Percentiles rank a stretch among this genome's conserved stretches.
Conservation (phyloP, 2,888 invertebrate species). For the Dasypolia templi region DNA sequence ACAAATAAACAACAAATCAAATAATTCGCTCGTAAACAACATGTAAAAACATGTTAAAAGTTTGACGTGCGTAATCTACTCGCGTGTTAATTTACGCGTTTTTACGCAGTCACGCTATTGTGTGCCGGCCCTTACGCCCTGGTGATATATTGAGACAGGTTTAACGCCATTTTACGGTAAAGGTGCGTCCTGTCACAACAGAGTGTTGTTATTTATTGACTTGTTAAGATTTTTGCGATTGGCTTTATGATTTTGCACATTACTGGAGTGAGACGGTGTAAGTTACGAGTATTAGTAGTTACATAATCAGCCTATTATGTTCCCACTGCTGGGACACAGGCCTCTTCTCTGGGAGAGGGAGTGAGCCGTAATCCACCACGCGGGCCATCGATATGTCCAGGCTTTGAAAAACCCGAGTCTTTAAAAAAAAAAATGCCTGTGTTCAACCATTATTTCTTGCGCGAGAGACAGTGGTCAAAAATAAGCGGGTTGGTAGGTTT, state of each 20-base stretch:
- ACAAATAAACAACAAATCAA: conserved; percentile 54
- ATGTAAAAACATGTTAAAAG: conserved; percentile 49
- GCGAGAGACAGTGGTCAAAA: too few relatives aligned
- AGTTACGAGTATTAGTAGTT: conserved; percentile 14
- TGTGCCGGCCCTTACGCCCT: conserved; percentile 61
- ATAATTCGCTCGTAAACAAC: conserved; percentile 56
- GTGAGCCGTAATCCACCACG: too few relatives aligned
- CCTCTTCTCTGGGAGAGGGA: too few relatives aligned
- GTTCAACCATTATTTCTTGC: too few relatives aligned
- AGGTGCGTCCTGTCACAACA: conserved; percentile 67
- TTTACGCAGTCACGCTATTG: conserved; percentile 59
- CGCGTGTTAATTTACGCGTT: conserved; percentile 66
- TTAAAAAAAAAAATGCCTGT: too few relatives aligned
- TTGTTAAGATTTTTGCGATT: conserved; percentile 63
- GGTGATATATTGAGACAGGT: conserved; percentile 66
- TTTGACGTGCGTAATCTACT: conserved; percentile 51
- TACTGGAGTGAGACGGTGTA: background rate
- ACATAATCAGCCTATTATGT: too few relatives aligned
- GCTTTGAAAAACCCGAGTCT: too few relatives aligned
- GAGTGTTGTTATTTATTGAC: conserved; percentile 64
- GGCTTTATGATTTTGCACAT: conserved; percentile 44
- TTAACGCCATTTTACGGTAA: conserved; percentile 65
- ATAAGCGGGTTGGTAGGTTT: too few relatives aligned
- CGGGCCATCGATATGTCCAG: too few relatives aligned
- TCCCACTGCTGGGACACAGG: too few relatives aligned